These are phyloP conservation scores for Melangyna quadrimaculata DNA, from an alignment of 2,888 invertebrate species.

Conservation along the genomic window DNA sequence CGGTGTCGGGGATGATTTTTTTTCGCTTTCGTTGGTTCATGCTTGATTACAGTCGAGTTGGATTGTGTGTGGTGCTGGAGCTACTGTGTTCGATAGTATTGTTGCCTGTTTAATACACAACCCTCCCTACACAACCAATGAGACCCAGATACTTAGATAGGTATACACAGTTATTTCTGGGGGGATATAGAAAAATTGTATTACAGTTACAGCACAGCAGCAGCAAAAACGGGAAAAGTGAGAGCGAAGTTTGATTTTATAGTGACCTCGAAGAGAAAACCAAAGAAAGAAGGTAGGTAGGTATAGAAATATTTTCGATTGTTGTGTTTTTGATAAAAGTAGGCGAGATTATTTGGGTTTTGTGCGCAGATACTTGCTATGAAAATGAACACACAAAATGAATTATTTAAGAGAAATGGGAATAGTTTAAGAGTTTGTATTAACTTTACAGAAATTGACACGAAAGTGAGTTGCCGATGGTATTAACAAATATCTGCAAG, in stretches of 20 bases:
- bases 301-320: conserved; percentile 21
- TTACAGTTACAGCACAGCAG: too few species aligned
- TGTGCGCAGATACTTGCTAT: conserved; percentile 41
- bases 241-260: conserved; percentile 38
- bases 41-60: conserved; percentile 62
- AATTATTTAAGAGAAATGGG: conserved; percentile 55
- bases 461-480: conserved; percentile 2
- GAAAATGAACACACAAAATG: conserved; percentile 50
- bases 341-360: not conserved
- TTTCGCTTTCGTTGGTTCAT: conserved; percentile 71
- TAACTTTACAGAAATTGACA: conserved; percentile 8
- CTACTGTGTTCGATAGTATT: conserved; percentile 22
- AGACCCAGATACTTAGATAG: conserved; percentile 1
- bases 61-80: not conserved
- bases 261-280: conserved; percentile 61
- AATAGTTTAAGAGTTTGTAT: not conserved
- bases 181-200: conserved; percentile 28
- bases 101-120: not conserved
- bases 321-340: not conserved
- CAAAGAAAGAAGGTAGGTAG: too few species aligned
- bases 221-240: conserved; percentile 62
- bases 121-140: conserved; percentile 3
- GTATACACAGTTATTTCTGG: conserved; percentile 11
- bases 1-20: conserved; percentile 61
- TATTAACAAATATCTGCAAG: not conserved